A percentile compares a stretch with the other conserved stretches of the same genome.
Evolutionary conservation across 2,888 invertebrate species (phyloP).

Genomic region (Mythimna vitellina): DNA sequence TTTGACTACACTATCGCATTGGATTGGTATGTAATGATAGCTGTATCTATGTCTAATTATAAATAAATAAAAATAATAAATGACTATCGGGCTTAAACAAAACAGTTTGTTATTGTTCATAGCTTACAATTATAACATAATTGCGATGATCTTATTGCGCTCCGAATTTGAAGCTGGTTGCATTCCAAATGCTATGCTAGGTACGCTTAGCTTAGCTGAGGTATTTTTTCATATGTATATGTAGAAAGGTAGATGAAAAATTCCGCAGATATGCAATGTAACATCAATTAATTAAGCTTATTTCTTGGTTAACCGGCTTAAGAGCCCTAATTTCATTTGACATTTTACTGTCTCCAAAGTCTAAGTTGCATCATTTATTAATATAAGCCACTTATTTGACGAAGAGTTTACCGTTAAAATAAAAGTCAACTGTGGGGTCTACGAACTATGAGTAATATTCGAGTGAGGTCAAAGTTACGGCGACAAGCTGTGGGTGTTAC

Average conservation of each 20-base stretch:
- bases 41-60: no score
- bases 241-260: not conserved
- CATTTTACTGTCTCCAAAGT: conserved; percentile 20
- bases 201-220: not conserved
- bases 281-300: not conserved
- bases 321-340: conserved; percentile 9
- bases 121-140: not conserved
- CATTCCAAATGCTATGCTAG: not conserved
- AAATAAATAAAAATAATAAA: no score
- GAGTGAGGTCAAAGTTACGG: conserved; percentile 56
- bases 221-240: not conserved
- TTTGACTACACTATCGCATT: no score
- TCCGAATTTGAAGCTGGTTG: conserved; percentile 2
- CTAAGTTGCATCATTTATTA: conserved; percentile 21
- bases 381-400: conserved; percentile 35
- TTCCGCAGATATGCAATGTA: no score
- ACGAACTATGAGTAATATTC: conserved; percentile 58
- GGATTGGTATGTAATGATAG: no score
- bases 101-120: not conserved
- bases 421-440: conserved; percentile 45
- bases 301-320: not conserved
- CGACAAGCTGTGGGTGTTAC: conserved; percentile 57
- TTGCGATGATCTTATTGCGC: not conserved
- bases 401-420: conserved; percentile 52
- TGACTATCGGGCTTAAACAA: not conserved